A percentile compares a stretch with the other conserved stretches of the same genome.
phyloP scores from a whole-genome alignment of 2,113 vertebrate genomes.

The Kryptolebias marmoratus region DNA sequence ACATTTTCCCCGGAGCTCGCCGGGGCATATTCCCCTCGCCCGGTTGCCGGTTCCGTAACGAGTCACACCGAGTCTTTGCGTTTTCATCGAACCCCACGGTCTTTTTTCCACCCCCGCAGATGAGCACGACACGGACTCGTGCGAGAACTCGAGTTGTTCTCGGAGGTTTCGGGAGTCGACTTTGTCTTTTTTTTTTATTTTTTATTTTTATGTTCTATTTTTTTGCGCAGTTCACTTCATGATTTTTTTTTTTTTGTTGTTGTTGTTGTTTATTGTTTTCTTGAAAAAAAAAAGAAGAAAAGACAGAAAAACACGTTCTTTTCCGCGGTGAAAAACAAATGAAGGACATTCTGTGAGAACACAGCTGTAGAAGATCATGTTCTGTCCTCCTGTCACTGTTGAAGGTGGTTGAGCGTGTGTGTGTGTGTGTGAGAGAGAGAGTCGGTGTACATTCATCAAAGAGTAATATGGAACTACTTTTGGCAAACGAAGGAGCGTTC shows the following conservation, averaged over 20 bases:
- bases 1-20: constrained; percentile 37
- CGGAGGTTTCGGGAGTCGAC: constrained; percentile 44
- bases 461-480: constrained; percentile 76
- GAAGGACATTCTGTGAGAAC: constrained; percentile 79
- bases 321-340: constrained; percentile 71
- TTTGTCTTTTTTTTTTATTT: constrained; percentile 71
- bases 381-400: constrained; percentile 70
- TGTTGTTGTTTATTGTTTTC: constrained; percentile 10
- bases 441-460: constrained; percentile 70
- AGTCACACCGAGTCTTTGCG: constrained; percentile 26
- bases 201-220: constrained; percentile 16
- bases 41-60: background rate
- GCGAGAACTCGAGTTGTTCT: constrained; percentile 39
- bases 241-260: constrained; percentile 64
- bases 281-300: background rate
- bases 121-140: constrained; percentile 19
- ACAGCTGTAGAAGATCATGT: constrained; percentile 72
- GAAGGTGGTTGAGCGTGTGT: constrained; percentile 64
- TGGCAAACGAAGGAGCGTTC: constrained; percentile 68
- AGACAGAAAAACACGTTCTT: constrained; percentile 25
- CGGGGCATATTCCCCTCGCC: background rate
- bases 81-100: constrained; percentile 8
- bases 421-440: constrained; percentile 63
- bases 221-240: constrained; percentile 71
- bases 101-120: constrained; percentile 3